Evolutionary conservation across 2,797 vertebrate species (phyloP), one percentile per base, ranked within the genome.

Genomic region (Acanthiza pusilla): DNA sequence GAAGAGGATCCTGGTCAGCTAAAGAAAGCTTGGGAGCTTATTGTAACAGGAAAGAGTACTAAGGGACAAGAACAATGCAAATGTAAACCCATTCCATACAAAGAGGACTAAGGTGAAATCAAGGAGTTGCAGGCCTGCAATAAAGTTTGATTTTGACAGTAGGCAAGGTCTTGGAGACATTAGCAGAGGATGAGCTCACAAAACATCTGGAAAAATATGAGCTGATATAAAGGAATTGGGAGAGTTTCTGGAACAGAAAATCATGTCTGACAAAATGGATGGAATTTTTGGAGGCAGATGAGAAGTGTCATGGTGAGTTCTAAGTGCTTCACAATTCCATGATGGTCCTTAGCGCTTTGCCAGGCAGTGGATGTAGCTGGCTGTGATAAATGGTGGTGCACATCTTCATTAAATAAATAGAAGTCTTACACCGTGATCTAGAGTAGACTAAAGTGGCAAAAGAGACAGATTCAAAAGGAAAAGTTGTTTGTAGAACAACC

Each of bases 81-180:
- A 93, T 81, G 32, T 68, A 94, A 96, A 93, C 62, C 60, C 58
- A 70, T 94, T 93, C 82, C 71, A 78, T 85, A 74, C n/a, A 0
- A 93, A 66, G 71, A 93, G 47, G 80, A 91, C 94, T 87, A 83
- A 89, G 89, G 79, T 92, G 95, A 96, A 96, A 91, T 90, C 40
- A 85, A 50, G 55, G 81, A 90, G n/a, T 89, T 88, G 65, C 47
- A 82, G 76, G 26, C 87, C 92, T 90, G 90, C 90, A 96, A 90
- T 96, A 96, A 97, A 95, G 75, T 92, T 95, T 66, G 86, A 43
- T 90, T 96, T 89, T 96, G 95, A 95, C 94, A 91, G 94, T 87
- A 96, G 66, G 43, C 70, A 91, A 96, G 34, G 53, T 93, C 81
- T 88, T 92, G 81, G 89, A 96, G 84, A 77, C 81, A 93, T 93